Conservation (phyloP, 2,113 vertebrate genomes). For the Atractosteus spatula region DNA sequence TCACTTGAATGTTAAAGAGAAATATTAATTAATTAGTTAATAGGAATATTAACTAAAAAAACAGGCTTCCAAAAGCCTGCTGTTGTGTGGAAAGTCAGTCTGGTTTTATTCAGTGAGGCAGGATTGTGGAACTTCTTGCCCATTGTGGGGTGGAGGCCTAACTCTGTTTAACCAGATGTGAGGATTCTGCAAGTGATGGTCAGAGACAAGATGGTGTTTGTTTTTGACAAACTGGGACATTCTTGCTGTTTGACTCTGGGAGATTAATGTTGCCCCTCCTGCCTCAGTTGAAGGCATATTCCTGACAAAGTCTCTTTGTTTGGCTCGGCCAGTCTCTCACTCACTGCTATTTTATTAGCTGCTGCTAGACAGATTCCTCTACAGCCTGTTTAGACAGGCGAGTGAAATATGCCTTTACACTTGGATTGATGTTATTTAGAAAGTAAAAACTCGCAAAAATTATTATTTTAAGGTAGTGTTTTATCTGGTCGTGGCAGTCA, state of each 20-base stretch:
- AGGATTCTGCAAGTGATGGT: conserved; percentile 40
- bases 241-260: conserved; percentile 48
- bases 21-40: too few species aligned
- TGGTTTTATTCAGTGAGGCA: conserved; percentile 29
- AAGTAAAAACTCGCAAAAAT: conserved; percentile 8
- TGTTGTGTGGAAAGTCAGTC: neutral
- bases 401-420: conserved; percentile 28
- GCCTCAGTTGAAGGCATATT: conserved; percentile 28
- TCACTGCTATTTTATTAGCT: conserved; percentile 50
- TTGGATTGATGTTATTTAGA: conserved; percentile 48
- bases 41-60: too few species aligned
- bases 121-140: conserved; percentile 4
- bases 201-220: conserved; percentile 55
- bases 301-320: conserved; percentile 54
- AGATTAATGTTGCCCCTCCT: conserved; percentile 50
- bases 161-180: conserved; percentile 56
- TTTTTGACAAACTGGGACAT: conserved; percentile 60
- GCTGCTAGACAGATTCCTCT: conserved; percentile 36
- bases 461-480: conserved; percentile 11
- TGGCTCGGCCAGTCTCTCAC: conserved; percentile 33
- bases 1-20: too few species aligned
- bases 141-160: conserved; percentile 15
- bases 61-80: neutral
- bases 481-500: neutral
- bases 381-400: conserved; percentile 32